Evolutionary conservation across 1,140 invertebrate genomes (phyloP).

Genomic region (Pogonomyrmex californicus): DNA sequence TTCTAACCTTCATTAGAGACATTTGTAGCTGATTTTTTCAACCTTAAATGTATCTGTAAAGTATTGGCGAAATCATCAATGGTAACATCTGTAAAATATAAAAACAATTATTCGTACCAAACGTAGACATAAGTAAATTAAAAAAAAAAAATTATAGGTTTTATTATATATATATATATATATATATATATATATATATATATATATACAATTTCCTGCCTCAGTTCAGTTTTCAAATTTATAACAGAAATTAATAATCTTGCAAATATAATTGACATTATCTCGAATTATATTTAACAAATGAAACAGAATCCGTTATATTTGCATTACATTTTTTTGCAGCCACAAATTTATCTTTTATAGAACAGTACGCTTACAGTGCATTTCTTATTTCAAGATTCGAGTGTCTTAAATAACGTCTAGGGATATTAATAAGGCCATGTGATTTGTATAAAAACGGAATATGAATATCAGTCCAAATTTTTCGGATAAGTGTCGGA

Average conservation of each 20-base stretch:
- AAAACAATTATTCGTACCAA: neutral
- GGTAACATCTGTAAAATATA: slow-evolving; percentile 59
- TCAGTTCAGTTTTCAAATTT: too few relatives aligned
- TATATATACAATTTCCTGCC: neutral
- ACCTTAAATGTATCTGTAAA: slow-evolving; percentile 48
- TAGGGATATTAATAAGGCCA: too few relatives aligned
- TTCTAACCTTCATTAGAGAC: slow-evolving; percentile 65
- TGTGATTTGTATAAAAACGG: too few relatives aligned
- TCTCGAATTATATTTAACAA: neutral
- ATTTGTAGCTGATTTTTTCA: slow-evolving; percentile 66
- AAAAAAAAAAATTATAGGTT: too few relatives aligned
- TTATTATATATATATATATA: neutral
- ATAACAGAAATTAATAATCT: too few relatives aligned
- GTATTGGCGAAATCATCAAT: slow-evolving; percentile 73
- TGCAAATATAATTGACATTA: neutral
- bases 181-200: neutral
- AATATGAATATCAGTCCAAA: too few relatives aligned
- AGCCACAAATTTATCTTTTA: too few relatives aligned
- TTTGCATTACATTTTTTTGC: neutral
- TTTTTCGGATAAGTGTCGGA: neutral
- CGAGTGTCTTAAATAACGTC: too few relatives aligned
- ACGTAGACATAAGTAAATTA: too few relatives aligned
- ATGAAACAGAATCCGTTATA: neutral
- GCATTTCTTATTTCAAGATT: too few relatives aligned
- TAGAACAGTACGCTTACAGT: too few relatives aligned